Evolutionary conservation across 2,888 invertebrate species (phyloP).

Genomic region (Apeira syringaria): DNA sequence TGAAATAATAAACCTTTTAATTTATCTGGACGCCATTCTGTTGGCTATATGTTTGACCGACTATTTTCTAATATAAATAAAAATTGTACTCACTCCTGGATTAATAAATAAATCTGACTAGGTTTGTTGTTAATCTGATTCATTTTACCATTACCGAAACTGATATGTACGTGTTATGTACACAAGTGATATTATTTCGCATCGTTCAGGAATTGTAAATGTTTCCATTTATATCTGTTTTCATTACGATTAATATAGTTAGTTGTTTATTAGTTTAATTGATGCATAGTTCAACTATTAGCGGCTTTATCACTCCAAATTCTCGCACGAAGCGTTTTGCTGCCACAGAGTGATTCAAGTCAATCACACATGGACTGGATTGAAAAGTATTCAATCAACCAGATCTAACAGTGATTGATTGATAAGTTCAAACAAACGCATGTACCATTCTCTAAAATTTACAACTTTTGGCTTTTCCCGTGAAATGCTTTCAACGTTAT

Average conservation of each 20-base stretch:
- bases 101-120: neutral
- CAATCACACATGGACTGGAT: constrained; percentile 5
- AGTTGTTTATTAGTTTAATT: no score
- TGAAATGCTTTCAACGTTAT: no score
- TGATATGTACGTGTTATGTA: neutral
- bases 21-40: no score
- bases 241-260: no score
- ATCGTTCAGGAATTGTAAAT: neutral
- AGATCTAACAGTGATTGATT: neutral
- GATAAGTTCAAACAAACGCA: neutral
- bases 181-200: neutral
- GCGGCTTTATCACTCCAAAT: no score
- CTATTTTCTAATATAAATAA: no score
- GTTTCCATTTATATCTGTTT: neutral
- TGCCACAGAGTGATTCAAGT: neutral
- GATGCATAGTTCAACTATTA: no score
- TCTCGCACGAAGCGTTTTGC: no score
- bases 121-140: constrained; percentile 40
- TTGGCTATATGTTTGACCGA: no score
- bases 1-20: no score
- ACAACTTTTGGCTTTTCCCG: no score
- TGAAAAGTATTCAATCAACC: neutral
- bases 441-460: no score
- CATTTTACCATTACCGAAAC: constrained; percentile 52
- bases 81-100: neutral